Evolutionary conservation across 2,797 vertebrate genomes (phyloP), one percentile per base, ranked within the genome.

Genomic region (Linurgus olivaceus): DNA sequence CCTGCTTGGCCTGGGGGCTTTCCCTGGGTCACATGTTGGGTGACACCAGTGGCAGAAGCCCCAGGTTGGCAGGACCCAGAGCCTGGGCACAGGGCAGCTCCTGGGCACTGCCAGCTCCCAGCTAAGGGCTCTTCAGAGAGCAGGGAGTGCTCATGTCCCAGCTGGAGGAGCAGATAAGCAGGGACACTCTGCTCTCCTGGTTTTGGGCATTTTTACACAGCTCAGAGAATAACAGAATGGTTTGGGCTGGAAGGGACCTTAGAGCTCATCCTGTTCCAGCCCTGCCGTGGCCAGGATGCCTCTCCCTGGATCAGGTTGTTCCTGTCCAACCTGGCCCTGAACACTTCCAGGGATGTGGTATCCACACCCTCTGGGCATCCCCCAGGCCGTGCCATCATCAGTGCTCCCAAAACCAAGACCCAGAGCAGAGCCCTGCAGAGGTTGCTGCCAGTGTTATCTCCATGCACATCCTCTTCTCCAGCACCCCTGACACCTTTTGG

Each of bases 401-500:
- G 17, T 35, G 86, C 33, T 65, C 38, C 55, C 6, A 0, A 25
- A 61, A 59, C 2, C 35, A 48, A 24, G 7, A 12, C 44, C 14
- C 23, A 14, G 7, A 63, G 83, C 73, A 0, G 1, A 55, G n/a
- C 35, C 25, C 5, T 0, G 0, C 42, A 35, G 76, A 24, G 47
- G 6, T 3, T 44, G 35, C 75, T 31, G 19, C 20, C 37, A 6
- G 7, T 0, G 3, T 45, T 52, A 61, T 6, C 58, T 70, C 66
- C 6, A 0, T 28, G 50, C 29, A 12, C 50, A 38, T 54, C 42
- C 18, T 40, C 57, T 47, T 73, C 83, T 58, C 10, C 9, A 62
- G 74, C 47, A 40, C 15, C 51, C 13, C 2, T 35, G 57, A 48
- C 44, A 38, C 70, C 40, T 83, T 48, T 9, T 25, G 42, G 47